Percentiles rank a stretch among this genome's conserved stretches.
Evolutionary conservation across 2,113 vertebrate species (phyloP).

Genomic region (Scomber scombrus): DNA sequence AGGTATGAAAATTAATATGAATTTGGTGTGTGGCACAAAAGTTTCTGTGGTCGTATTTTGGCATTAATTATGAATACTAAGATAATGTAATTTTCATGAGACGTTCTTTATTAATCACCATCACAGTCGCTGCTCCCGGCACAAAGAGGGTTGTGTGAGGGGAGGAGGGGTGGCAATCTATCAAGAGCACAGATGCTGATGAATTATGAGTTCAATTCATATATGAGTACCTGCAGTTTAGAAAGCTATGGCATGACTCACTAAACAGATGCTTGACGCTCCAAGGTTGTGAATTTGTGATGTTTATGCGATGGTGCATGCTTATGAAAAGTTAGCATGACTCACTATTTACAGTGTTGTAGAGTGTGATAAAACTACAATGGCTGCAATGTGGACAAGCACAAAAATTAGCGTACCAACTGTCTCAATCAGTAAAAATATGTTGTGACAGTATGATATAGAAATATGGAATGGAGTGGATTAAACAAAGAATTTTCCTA

Average conservation of each 20-base stretch:
- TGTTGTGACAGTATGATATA: background rate
- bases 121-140: conserved; percentile 56
- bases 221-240: conserved; percentile 19
- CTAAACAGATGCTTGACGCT: conserved; percentile 27
- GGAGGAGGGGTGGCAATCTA: conserved; percentile 28
- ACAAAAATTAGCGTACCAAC: background rate
- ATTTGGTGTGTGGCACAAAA: conserved; percentile 20
- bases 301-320: conserved; percentile 9
- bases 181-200: conserved; percentile 54
- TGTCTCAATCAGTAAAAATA: background rate
- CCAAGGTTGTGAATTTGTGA: conserved; percentile 29
- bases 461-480: background rate
- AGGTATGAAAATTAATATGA: conserved; percentile 15
- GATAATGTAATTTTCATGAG: conserved; percentile 76
- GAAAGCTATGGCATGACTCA: background rate
- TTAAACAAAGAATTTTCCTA: background rate
- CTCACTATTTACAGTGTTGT: background rate
- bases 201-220: conserved; percentile 55
- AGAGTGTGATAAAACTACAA: background rate
- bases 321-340: conserved; percentile 3
- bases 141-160: conserved; percentile 51
- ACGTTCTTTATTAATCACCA: conserved; percentile 76
- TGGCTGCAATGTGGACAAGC: background rate
- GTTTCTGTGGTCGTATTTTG: conserved; percentile 62
- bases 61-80: conserved; percentile 78